These are phyloP conservation scores for Drosophila paulistorum DNA, from an alignment of 1,140 invertebrate species.

Conservation along the genomic window DNA sequence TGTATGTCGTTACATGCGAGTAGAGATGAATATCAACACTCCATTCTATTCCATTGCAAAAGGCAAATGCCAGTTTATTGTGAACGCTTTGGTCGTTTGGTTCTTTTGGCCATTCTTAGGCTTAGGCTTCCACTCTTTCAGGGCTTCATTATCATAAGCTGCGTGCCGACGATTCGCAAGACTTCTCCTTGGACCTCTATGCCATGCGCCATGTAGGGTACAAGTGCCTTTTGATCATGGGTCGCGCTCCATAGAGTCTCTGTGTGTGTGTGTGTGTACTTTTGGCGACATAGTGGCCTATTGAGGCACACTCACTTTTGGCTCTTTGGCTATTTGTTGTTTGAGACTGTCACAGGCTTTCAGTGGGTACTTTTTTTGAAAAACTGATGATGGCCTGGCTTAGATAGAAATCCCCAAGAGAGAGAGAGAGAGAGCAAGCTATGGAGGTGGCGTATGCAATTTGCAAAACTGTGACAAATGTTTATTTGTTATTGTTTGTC, in stretches of 20 bases:
- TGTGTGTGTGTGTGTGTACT: background rate
- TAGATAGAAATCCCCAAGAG: constrained; percentile 9
- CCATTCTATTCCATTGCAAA: constrained; percentile 4
- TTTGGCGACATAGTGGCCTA: constrained; percentile 24
- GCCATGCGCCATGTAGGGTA: constrained; percentile 11
- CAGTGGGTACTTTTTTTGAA: constrained; percentile 3
- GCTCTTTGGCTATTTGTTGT: background rate
- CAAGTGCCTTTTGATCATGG: constrained; percentile 7
- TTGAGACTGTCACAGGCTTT: background rate
- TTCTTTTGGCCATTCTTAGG: constrained; percentile 19
- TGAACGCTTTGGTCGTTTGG: background rate
- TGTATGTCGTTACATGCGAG: constrained; percentile 8
- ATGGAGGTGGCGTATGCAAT: constrained; percentile 20
- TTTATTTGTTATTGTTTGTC: background rate
- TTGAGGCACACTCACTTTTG: constrained; percentile 2
- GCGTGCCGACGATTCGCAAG: constrained; percentile 9
- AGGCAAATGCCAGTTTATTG: constrained; percentile 20
- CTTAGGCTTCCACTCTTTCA: constrained; percentile 14
- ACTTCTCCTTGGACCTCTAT: background rate
- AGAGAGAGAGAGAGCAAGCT: constrained; percentile 8
- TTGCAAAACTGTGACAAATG: constrained; percentile 35
- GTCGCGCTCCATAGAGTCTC: constrained; percentile 4
- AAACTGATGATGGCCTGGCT: constrained; percentile 8
- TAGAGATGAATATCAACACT: constrained; percentile 24
- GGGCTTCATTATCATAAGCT: constrained; percentile 35